phyloP scores from a whole-genome alignment of 2,797 vertebrate genomes.

The Sebastes itinus region DNA sequence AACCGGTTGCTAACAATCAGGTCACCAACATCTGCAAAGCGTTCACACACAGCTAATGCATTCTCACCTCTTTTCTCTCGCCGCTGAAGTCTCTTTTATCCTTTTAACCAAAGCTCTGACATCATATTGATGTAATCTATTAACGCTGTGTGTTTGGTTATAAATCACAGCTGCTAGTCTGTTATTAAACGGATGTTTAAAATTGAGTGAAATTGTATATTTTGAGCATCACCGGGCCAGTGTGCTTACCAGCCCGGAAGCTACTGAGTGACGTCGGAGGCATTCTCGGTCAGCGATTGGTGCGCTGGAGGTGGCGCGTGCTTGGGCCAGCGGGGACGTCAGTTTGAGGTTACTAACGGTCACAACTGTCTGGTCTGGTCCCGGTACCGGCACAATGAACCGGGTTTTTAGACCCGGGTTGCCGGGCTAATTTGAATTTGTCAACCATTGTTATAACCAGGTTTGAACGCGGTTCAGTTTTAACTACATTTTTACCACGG shows the following conservation, averaged over 20 bases:
- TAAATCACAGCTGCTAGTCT: background rate
- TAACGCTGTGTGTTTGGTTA: background rate
- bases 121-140: background rate
- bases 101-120: background rate
- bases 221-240: conserved; percentile 62
- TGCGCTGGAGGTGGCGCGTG: conserved; percentile 87
- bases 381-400: background rate
- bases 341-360: conserved; percentile 85
- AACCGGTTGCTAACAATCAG: conserved; percentile 17
- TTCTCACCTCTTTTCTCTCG: conserved; percentile 75
- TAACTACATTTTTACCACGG: background rate
- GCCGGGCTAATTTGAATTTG: background rate
- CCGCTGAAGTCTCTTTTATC: conserved; percentile 14
- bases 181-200: conserved; percentile 1
- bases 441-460: background rate
- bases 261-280: conserved; percentile 61
- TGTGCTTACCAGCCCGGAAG: conserved; percentile 75
- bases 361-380: conserved; percentile 25
- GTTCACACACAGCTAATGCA: conserved; percentile 49
- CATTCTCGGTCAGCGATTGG: conserved; percentile 82
- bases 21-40: conserved; percentile 63
- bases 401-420: background rate
- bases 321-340: conserved; percentile 73
- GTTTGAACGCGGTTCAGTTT: background rate
- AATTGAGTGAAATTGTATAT: conserved; percentile 44